Conservation (phyloP, 2,797 vertebrate species). For the Melanotaenia boesemani region DNA sequence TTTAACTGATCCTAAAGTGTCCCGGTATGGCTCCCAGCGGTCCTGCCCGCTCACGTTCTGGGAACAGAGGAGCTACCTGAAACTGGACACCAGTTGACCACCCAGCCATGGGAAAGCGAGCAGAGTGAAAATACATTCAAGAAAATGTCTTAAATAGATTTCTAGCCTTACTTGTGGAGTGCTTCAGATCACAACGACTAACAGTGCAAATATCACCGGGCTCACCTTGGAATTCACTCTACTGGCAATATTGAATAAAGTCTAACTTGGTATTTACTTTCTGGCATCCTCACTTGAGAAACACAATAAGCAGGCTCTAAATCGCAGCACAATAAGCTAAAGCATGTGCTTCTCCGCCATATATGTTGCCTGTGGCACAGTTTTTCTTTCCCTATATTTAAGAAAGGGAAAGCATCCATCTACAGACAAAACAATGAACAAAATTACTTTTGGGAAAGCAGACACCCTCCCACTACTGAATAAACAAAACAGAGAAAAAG, state of each 20-base stretch:
- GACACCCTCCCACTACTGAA: slow-evolving; percentile 20
- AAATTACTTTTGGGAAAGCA: slow-evolving; percentile 49
- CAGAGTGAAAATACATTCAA: slow-evolving; percentile 55
- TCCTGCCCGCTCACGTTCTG: slow-evolving; percentile 69
- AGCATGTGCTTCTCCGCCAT: slow-evolving; percentile 49
- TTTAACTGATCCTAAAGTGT: slow-evolving; percentile 73
- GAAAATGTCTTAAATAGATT: slow-evolving; percentile 44
- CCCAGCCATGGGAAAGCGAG: slow-evolving; percentile 65
- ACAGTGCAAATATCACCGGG: slow-evolving; percentile 35
- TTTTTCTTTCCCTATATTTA: not conserved
- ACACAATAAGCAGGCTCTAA: slow-evolving; percentile 49
- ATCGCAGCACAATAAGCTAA: slow-evolving; percentile 43
- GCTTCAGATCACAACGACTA: slow-evolving; percentile 32
- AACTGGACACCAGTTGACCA: slow-evolving; percentile 68
- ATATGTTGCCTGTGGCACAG: slow-evolving; percentile 30
- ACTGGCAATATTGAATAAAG: slow-evolving; percentile 46
- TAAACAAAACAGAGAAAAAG: slow-evolving; percentile 25
- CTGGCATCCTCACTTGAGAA: slow-evolving; percentile 51
- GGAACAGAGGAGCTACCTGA: slow-evolving; percentile 68
- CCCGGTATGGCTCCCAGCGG: slow-evolving; percentile 67
- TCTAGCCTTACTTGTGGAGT: slow-evolving; percentile 7
- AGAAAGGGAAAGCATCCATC: slow-evolving; percentile 27
- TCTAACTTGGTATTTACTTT: slow-evolving; percentile 46
- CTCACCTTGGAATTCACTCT: slow-evolving; percentile 45
- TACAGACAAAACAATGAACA: slow-evolving; percentile 17